Evolutionary conservation across 2,888 invertebrate species (phyloP).

Genomic region (Nemoura dubitans): DNA sequence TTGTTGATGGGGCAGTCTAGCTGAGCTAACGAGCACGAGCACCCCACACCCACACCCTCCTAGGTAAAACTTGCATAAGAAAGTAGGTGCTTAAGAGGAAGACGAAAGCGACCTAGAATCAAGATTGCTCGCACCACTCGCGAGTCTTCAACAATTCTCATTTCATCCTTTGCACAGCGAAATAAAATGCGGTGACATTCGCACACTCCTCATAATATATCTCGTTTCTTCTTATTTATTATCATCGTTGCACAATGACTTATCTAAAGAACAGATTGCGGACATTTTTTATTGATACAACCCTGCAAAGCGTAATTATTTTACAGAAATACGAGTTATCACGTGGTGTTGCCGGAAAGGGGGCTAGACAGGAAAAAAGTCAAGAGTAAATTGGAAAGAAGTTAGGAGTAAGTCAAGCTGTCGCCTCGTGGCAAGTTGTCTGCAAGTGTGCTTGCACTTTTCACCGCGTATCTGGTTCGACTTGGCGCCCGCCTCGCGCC

Average conservation of each 20-base stretch:
- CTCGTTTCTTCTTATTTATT: neutral
- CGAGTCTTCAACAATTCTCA: neutral
- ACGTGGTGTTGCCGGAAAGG: neutral
- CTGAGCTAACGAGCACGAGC: conserved; percentile 2
- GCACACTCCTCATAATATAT: neutral
- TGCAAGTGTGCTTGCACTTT: conserved; percentile 2
- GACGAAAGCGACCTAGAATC: neutral
- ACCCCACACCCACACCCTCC: too few species aligned
- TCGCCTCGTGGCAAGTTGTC: neutral
- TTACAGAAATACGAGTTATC: neutral
- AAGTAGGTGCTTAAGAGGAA: neutral
- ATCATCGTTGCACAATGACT: neutral
- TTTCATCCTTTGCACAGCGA: neutral
- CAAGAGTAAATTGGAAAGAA: neutral
- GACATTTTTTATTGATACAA: too few species aligned
- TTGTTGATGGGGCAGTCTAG: neutral
- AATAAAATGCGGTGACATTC: neutral
- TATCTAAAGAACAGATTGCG: too few species aligned
- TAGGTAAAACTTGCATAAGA: neutral
- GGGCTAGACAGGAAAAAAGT: neutral
- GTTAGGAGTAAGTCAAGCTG: conserved; percentile 26
- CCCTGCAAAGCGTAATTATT: neutral
- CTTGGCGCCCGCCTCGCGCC: neutral
- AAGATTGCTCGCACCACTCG: neutral
- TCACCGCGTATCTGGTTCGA: neutral